Conservation (phyloP, 2,888 invertebrate species). For the Eulithis prunata region DNA sequence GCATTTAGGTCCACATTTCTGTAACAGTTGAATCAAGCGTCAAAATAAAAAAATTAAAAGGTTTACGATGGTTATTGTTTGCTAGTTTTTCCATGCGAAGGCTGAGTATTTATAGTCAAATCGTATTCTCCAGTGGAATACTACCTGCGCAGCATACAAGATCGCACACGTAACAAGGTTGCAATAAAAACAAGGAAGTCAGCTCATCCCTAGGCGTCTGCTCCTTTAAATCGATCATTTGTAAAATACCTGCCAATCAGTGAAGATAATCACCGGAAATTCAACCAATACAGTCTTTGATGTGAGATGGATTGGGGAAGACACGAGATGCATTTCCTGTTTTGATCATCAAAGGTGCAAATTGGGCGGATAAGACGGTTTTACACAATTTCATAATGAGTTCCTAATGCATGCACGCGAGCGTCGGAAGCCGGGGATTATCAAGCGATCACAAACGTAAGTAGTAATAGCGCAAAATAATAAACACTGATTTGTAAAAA, state of each 20-base stretch:
- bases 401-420: conserved; percentile 63
- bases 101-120: conserved; percentile 26
- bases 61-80: background rate
- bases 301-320: conserved; percentile 48
- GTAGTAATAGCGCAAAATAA: conserved; percentile 16
- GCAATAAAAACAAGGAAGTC: conserved; percentile 41
- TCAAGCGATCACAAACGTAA: conserved; percentile 33
- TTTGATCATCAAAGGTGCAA: conserved; percentile 43
- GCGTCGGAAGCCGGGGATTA: conserved; percentile 62
- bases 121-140: conserved; percentile 38
- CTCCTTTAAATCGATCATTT: conserved; percentile 25
- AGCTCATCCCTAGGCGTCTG: conserved; percentile 29
- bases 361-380: conserved; percentile 56
- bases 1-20: too few species aligned
- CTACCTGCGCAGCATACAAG: conserved; percentile 36
- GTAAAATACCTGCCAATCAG: conserved; percentile 41
- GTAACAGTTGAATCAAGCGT: too few species aligned
- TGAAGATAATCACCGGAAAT: conserved; percentile 57
- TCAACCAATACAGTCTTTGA: conserved; percentile 46
- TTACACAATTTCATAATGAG: conserved; percentile 50
- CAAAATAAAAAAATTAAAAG: too few species aligned
- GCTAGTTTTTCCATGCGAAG: conserved; percentile 17
- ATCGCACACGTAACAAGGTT: conserved; percentile 38
- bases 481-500: conserved; percentile 34
- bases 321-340: conserved; percentile 62